Evolutionary conservation across 2,797 vertebrate genomes (phyloP), one percentile per base, ranked within the genome.

Genomic region (Cetoscarus ocellatus): DNA sequence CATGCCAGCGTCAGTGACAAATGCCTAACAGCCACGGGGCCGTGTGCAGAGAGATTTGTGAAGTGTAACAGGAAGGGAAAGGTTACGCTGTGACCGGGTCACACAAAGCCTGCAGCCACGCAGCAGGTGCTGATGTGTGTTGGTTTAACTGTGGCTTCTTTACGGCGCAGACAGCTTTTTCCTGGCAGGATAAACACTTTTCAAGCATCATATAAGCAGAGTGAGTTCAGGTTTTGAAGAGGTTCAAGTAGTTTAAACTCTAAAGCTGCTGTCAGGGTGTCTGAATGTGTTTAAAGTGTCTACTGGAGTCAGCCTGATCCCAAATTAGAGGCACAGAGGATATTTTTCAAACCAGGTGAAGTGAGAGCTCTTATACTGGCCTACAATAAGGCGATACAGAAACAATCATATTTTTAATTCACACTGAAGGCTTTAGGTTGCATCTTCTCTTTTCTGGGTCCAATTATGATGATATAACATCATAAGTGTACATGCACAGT

Each of bases 51-150:
- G 66, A 75, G 75, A 77, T 80, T 75, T 67, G 80, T 86, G 86
- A 88, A 86, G 72, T 80, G 69, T 77, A 80, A 79, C 81, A 65
- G 64, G 49, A 71, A 77, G 62, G 64, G 70, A 88, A 88, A 92
- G 91, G 91, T 92, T 86, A 80, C 62, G 48, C 44, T 59, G 15
- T 83, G 88, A 88, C 81, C 64, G 44, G 88, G 88, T 92, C 87
- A 80, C 62, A 3, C 2, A 40, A 77, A 82, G 66, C 86, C 89
- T 82, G 34, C 27, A 73, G 90, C 86, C 53, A 60, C 53, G 18
- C 59, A 69, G 68, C 80, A 52, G 48, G 74, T 58, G 70, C 81
- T 36, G 64, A 61, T 63, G 70, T 55, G 61, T 75, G 79, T 83
- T 84, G 43, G 77, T 62, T 77, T 85, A 77, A 87, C 75, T 19